Evolutionary conservation across 2,888 invertebrate genomes (phyloP), one percentile per base, ranked within the genome.

Genomic region (Abrostola triplasia): DNA sequence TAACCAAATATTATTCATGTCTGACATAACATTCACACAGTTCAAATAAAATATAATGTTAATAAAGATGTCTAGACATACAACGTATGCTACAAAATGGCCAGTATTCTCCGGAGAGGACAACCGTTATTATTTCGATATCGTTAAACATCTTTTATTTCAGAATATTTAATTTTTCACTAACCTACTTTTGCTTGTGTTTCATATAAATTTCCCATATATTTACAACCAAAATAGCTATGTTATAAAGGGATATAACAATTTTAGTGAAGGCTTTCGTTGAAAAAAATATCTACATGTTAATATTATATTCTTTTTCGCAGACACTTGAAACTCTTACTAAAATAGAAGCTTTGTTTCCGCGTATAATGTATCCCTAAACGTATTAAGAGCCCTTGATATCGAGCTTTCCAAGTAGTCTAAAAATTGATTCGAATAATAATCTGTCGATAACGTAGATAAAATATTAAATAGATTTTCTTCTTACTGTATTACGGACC

Each of bases 381-480:
- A 42, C 6, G n/a, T 12, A 10, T 6, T 6, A 5, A n/a, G 41
- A 9, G 6, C 42, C 12, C 12, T 42, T 12, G 7, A 42, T 12
- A 41, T 41, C 2, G 24, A 24, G 12, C 5, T n/a, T 42, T n/a
- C 13, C 6, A 4, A 44, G 8, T 0, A 24, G 24, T 24, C 8
- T 8, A 8, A 13, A 13, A 13, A 24, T 47, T 4, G 0, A 8
- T 47, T 41, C 41, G 5, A 47, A 24, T 13, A 47, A 47, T 13
- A 44, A 10, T n/a, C 12, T 42, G 13, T 44, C 8, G 8, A 5
- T 44, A 5, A 24, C 13, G 0, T 9, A 24, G 24, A 24, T 5
- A 24, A 24, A 5, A 38, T 44, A 12, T 24, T 44, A 11, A 24
- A 49, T 38, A 56, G 10, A 63, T 48, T 56, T 67, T 55, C 42